Evolutionary conservation across 2,888 invertebrate genomes (phyloP).

Genomic region (Torymus auratus): DNA sequence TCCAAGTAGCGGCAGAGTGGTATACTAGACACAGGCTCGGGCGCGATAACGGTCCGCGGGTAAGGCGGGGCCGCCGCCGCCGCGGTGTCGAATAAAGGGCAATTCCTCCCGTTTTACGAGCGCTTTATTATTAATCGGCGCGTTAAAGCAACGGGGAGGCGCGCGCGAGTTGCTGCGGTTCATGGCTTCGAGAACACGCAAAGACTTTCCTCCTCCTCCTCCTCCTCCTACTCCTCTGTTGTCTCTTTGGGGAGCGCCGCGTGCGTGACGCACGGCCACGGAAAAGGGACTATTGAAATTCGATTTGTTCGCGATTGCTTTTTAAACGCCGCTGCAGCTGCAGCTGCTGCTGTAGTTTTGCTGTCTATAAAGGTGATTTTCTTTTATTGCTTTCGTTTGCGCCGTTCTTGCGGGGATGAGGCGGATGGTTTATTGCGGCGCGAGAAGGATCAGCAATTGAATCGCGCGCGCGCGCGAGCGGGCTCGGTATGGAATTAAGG

Average conservation of each 20-base stretch:
- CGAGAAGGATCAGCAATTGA: too few species aligned
- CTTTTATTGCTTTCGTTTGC: too few species aligned
- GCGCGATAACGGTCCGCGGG: constrained; percentile 19
- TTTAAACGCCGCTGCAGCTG: not conserved
- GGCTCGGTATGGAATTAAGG: too few species aligned
- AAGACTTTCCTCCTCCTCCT: not conserved
- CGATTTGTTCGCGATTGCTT: constrained; percentile 19
- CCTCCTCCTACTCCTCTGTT: not conserved
- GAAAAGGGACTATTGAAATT: constrained; percentile 13
- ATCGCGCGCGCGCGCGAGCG: too few species aligned
- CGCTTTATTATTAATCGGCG: constrained; percentile 23
- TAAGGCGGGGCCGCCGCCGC: too few species aligned
- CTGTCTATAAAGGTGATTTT: too few species aligned
- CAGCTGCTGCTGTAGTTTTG: too few species aligned
- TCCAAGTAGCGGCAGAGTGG: too few species aligned
- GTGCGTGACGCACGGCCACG: not conserved
- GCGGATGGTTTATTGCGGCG: too few species aligned
- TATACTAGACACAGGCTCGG: not conserved
- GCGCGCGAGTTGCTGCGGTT: not conserved
- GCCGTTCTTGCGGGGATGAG: too few species aligned
- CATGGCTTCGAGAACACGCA: not conserved
- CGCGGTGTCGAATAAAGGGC: constrained; percentile 3
- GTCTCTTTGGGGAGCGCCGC: not conserved
- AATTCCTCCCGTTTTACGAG: constrained; percentile 6
- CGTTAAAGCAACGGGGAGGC: constrained; percentile 21